Evolutionary conservation across 2,797 vertebrate species (phyloP).

Genomic region (Psittacula derbiana): DNA sequence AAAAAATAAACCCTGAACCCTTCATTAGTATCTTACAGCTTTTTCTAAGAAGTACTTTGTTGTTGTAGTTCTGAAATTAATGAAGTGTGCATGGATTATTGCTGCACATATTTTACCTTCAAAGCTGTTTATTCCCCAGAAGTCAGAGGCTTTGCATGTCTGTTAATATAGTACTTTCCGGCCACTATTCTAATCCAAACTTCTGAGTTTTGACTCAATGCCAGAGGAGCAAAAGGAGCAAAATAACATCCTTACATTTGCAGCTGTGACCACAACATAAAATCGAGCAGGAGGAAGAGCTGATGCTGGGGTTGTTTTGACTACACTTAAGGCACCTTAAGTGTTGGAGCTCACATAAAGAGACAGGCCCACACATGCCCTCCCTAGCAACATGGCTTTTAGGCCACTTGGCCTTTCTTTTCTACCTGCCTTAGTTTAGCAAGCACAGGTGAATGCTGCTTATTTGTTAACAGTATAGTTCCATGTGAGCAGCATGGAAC

Average conservation of each 20-base stretch:
- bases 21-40: constrained; percentile 7
- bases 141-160: constrained; percentile 17
- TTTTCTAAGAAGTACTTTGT: constrained; percentile 2
- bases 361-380: accelerated
- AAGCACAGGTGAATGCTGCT: neutral
- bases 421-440: neutral
- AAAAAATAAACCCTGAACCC: neutral
- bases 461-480: neutral
- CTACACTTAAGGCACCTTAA: neutral
- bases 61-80: constrained; percentile 29
- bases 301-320: neutral
- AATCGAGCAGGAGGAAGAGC: neutral
- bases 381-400: accelerated
- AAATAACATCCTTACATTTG: constrained; percentile 27
- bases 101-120: constrained; percentile 10
- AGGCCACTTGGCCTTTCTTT: neutral
- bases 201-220: neutral
- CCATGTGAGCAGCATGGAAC: neutral
- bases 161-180: constrained; percentile 1
- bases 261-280: constrained; percentile 20
- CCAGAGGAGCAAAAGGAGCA: neutral
- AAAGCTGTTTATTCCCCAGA: constrained; percentile 45
- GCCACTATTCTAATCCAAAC: neutral
- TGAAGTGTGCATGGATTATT: constrained; percentile 29
- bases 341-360: neutral